Evolutionary conservation across 2,113 vertebrate species (phyloP), one percentile per base, ranked within the genome.

Genomic region (Leptocoma aspasia): DNA sequence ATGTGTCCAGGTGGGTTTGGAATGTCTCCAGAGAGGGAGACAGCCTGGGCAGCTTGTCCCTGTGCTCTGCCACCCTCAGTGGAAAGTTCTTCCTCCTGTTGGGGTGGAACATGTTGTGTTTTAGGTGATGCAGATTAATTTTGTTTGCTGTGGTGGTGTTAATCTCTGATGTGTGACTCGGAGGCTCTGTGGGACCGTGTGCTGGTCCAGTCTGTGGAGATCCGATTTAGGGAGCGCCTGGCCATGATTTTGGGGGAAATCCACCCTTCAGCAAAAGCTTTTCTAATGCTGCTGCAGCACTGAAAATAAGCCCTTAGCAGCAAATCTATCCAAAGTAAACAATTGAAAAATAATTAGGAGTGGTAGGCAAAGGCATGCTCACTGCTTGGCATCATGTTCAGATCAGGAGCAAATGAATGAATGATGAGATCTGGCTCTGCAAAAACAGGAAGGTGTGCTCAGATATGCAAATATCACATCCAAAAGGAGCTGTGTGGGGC

Each of bases 251-350:
- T 53, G 81, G 66, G 80, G 66, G 83, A 47, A 63, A 78, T 68
- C 63, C 45, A 64, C 63, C 54, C 70, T 83, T 88, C 49, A 52
- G 89, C 79, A 56, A 42, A 79, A 15, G 86, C 68, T 71, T 60
- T 80, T 47, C 64, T 76, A 41, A 31, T 77, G 16, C 52, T 90
- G 28, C 82, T 65, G 52, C 65, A 65, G 52, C 10, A 7, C 54
- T 53, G 44, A 73, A 95, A 66, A 61, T 53, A 81, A 89, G 57
- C 73, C 72, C 59, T 77, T 56, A 78, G 63, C 69, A 83, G 86
- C 30, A 83, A 79, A 82, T 69, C 83, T 77, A 27, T 82, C 76
- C 91, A 75, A 84, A 92, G 69, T 68, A 92, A 97, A 95, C 83
- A 78, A 41, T 5, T 82, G 87, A 63, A 94, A 87, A 95, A 79